Evolutionary conservation across 2,797 vertebrate species (phyloP).

Genomic region (Arremon aurantiirostris): DNA sequence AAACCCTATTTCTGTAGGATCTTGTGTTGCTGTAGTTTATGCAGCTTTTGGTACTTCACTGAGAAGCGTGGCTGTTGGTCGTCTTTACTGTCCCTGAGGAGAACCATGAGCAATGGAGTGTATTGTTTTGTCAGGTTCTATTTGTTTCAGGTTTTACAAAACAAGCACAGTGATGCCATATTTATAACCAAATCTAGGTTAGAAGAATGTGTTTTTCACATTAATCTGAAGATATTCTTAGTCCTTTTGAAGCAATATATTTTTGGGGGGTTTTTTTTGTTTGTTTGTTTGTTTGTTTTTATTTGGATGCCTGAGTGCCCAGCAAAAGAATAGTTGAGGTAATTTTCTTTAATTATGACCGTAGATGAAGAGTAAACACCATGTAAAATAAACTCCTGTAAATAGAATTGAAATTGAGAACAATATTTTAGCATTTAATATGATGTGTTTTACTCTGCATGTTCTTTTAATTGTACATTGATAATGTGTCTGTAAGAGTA

Average conservation of each 20-base stretch:
- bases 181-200: neutral
- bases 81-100: neutral
- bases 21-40: neutral
- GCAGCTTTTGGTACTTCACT: neutral
- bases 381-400: neutral
- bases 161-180: neutral
- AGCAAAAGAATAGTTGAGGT: neutral
- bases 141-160: slow-evolving; percentile 29
- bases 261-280: too few relatives aligned
- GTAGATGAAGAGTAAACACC: neutral
- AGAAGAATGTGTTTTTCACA: neutral
- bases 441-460: neutral
- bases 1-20: neutral
- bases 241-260: neutral
- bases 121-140: slow-evolving; percentile 23
- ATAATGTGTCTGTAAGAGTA: neutral
- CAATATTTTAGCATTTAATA: neutral
- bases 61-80: neutral
- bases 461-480: neutral
- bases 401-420: neutral
- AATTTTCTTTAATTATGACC: neutral
- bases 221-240: neutral
- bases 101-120: neutral
- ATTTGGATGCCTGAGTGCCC: neutral
- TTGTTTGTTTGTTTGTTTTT: neutral